Evolutionary conservation across 2,113 vertebrate genomes (phyloP).

Genomic region (Cebidichthys violaceus): DNA sequence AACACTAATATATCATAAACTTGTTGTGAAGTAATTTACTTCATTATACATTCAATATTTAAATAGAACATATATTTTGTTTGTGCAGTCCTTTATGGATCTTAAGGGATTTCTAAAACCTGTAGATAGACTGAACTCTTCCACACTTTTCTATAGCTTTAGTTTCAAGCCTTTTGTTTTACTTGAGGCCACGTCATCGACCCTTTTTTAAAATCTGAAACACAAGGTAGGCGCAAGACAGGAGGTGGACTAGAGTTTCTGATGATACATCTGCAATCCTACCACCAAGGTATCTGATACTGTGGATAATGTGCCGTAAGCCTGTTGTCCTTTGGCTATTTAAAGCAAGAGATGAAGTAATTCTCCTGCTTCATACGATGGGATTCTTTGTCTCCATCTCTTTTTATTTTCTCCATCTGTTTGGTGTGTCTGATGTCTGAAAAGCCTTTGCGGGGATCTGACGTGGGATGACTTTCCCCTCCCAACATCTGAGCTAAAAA

Average conservation of each 20-base stretch:
- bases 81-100: too few species aligned
- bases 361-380: slow-evolving; percentile 19
- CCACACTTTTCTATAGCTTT: background rate
- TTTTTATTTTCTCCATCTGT: background rate
- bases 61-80: background rate
- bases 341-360: slow-evolving; percentile 40
- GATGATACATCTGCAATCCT: slow-evolving; percentile 23
- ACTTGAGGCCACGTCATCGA: background rate
- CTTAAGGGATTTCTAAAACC: background rate
- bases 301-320: slow-evolving; percentile 17
- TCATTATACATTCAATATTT: background rate
- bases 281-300: slow-evolving; percentile 25
- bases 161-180: background rate
- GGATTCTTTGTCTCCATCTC: slow-evolving; percentile 34
- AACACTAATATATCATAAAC: background rate
- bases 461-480: slow-evolving; percentile 12
- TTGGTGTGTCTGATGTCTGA: slow-evolving; percentile 56
- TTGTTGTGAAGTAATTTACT: background rate
- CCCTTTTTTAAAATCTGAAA: background rate
- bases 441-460: slow-evolving; percentile 30
- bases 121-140: background rate
- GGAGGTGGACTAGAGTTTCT: background rate
- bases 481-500: slow-evolving; percentile 38
- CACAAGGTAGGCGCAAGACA: too few species aligned
- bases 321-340: slow-evolving; percentile 30